These are phyloP conservation scores for Drepanosiphum platanoidis DNA, from an alignment of 2,888 invertebrate species.

Conservation along the genomic window DNA sequence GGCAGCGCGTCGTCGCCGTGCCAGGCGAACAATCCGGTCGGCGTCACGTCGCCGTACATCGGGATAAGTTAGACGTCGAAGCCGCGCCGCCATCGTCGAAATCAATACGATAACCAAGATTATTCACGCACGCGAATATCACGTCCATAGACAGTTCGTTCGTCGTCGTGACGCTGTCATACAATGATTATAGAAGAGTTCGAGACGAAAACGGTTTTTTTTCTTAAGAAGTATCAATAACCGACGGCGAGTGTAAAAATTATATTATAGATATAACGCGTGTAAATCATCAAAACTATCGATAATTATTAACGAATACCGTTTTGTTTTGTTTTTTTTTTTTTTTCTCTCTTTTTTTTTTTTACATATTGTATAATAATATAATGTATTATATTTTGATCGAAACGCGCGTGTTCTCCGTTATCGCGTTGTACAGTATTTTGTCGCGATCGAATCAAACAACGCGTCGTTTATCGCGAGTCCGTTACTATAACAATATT, in stretches of 20 bases:
- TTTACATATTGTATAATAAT: neutral
- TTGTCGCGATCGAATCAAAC: neutral
- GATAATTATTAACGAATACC: slow-evolving; percentile 25
- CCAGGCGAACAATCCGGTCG: slow-evolving; percentile 51
- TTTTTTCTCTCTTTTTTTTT: neutral
- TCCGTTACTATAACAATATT: neutral
- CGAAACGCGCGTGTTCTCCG: neutral
- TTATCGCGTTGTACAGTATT: neutral
- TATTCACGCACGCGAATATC: too few relatives aligned
- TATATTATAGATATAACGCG: too few relatives aligned
- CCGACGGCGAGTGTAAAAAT: too few relatives aligned
- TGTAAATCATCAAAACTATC: slow-evolving; percentile 51
- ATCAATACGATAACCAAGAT: neutral
- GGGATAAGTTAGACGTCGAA: slow-evolving; percentile 52
- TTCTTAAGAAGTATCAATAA: too few relatives aligned
- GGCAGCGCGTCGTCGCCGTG: slow-evolving; percentile 73
- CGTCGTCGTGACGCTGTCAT: too few relatives aligned
- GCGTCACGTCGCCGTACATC: slow-evolving; percentile 55
- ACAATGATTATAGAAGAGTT: too few relatives aligned
- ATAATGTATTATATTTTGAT: neutral
- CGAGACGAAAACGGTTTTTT: too few relatives aligned
- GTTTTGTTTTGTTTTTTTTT: slow-evolving; percentile 2
- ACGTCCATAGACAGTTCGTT: too few relatives aligned
- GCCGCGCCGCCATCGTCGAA: slow-evolving; percentile 13
- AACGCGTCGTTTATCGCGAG: too few relatives aligned